Evolutionary conservation across 1,140 invertebrate genomes (phyloP), one percentile per base, ranked within the genome.

Genomic region (Megalonaias nervosa): DNA sequence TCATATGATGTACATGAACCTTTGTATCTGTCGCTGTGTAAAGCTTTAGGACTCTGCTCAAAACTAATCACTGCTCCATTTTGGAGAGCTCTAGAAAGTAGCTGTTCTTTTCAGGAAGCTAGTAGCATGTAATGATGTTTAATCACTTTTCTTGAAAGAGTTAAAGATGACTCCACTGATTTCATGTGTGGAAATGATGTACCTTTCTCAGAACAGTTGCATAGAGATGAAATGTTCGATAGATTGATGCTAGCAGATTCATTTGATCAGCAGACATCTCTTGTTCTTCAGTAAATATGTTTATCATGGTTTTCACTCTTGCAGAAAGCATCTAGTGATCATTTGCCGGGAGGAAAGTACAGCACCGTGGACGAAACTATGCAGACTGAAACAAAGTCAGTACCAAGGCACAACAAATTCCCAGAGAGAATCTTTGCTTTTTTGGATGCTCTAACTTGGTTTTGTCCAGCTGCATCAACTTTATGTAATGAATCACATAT

Each of bases 11-110:
- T 75, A 16, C 26, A 75, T 65, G 73, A 75, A 75, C 71, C 19
- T 15, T 69, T 19, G 16, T 66, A 71, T 60, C 60, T 77, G 17
- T 62, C 62, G 61, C 23, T 76, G 21, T 23, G 17, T 21, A 72
- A 79, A 56, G 77, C 77, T 55, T 72, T 74, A 69, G 71, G 77
- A 69, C 67, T 74, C 62, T 74, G 77, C 74, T 74, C 67, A 48
- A 79, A 79, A 76, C 1, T 76, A 58, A 58, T 79, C 19, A 79
- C 67, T 62, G 77, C 61, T 65, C 77, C 77, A 65, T 79, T 79
- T 71, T 74, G 77, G 71, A 56, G 77, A 73, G 68, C 67, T 62
- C n/a, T 75, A 38, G 72, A 79, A 58, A 70, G 23, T 48, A 76
- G 66, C 31, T 79, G 67, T 66, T 74, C 71, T 58, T 61, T 79